Conservation (phyloP, 2,888 invertebrate genomes). For the Periphyllus acericola region DNA sequence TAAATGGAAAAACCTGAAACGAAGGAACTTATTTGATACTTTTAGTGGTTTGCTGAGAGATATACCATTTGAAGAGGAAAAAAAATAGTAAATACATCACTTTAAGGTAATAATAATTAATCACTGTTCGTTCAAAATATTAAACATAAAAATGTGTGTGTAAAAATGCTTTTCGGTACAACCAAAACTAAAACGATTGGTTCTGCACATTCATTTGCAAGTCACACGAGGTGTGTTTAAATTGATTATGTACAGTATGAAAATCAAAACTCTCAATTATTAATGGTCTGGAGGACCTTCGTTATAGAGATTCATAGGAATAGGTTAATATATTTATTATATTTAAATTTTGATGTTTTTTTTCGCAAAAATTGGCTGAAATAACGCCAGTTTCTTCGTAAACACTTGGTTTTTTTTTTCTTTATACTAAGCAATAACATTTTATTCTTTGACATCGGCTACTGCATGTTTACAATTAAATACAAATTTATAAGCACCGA, state of each 20-base stretch:
- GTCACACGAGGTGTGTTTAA: constrained; percentile 13
- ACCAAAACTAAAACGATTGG: constrained; percentile 50
- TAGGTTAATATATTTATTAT: constrained; percentile 6
- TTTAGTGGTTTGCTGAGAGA: too few relatives aligned
- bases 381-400: neutral
- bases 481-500: neutral
- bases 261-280: constrained; percentile 32
- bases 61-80: too few relatives aligned
- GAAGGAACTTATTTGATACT: too few relatives aligned
- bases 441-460: neutral
- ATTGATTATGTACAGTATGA: constrained; percentile 30
- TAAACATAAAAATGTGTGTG: neutral
- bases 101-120: too few relatives aligned
- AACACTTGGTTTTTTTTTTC: neutral
- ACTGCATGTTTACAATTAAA: neutral
- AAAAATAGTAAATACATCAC: too few relatives aligned
- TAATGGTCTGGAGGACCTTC: constrained; percentile 35
- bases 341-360: neutral
- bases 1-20: too few relatives aligned
- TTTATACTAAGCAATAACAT: neutral
- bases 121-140: neutral
- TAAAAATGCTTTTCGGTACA: neutral
- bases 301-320: neutral
- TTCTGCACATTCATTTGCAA: constrained; percentile 27
- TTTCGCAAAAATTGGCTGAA: neutral